Conservation (phyloP, 2,113 vertebrate genomes). For the Acanthisitta chloris region DNA sequence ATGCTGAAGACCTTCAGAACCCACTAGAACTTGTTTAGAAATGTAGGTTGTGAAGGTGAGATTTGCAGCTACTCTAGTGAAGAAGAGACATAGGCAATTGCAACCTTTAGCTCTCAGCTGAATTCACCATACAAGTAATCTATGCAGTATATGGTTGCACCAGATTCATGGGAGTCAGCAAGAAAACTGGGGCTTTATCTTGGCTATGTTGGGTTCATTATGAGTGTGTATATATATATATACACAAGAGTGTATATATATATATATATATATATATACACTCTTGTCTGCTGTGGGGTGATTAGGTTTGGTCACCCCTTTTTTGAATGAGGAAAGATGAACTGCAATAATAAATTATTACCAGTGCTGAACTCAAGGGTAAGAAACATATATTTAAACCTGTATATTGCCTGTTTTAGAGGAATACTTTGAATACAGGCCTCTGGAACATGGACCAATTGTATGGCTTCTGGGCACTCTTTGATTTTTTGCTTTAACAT, state of each 20-base stretch:
- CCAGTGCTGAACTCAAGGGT: background rate
- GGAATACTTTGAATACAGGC: background rate
- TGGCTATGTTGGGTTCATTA: background rate
- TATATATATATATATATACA: too few species aligned
- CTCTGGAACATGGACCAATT: background rate
- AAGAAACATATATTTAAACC: background rate
- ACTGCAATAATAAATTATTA: background rate
- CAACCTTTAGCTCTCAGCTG: background rate
- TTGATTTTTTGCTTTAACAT: background rate
- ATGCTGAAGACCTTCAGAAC: background rate
- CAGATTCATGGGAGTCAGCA: background rate
- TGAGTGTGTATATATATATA: too few species aligned
- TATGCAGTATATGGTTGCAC: background rate
- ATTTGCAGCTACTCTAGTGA: background rate
- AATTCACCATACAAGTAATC: background rate
- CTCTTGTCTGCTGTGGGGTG: background rate
- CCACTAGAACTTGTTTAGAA: background rate
- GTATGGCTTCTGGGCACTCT: background rate
- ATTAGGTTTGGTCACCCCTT: background rate
- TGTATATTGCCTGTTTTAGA: background rate
- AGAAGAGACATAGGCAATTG: background rate
- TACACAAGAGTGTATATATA: too few species aligned
- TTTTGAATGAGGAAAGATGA: background rate
- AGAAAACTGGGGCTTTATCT: background rate
- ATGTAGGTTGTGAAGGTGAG: background rate